Evolutionary conservation across 2,888 invertebrate species (phyloP).

Genomic region (Acronicta alni): DNA sequence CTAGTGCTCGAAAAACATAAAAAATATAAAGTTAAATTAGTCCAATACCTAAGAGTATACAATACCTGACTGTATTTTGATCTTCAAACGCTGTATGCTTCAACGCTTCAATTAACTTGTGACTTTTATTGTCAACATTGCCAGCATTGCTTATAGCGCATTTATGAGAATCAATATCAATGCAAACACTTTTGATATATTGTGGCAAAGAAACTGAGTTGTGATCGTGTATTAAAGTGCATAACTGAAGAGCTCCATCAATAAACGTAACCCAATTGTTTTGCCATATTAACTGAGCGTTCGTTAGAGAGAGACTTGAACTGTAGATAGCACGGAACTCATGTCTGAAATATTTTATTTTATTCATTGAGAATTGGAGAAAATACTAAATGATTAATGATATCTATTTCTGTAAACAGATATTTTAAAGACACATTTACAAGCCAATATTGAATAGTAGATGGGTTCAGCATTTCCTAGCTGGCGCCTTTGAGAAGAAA

Average conservation of each 20-base stretch:
- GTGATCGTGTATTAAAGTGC: constrained; percentile 88
- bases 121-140: too few species aligned
- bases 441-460: too few species aligned
- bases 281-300: constrained; percentile 84
- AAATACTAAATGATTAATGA: too few species aligned
- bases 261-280: constrained; percentile 93
- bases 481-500: too few species aligned
- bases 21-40: not conserved
- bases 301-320: constrained; percentile 2
- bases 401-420: too few species aligned
- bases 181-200: constrained; percentile 10
- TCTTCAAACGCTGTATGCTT: not conserved
- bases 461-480: too few species aligned
- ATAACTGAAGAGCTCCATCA: constrained; percentile 93
- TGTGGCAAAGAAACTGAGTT: constrained; percentile 69
- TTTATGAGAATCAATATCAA: constrained; percentile 3
- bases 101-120: not conserved
- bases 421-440: too few species aligned
- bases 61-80: not conserved
- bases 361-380: too few species aligned
- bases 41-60: too few species aligned
- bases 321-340: constrained; percentile 2
- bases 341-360: too few species aligned
- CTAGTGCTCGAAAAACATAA: too few species aligned
- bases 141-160: not conserved